Evolutionary conservation across 2,113 vertebrate genomes (phyloP), one percentile per base, ranked within the genome.

Genomic region (Tenrec ecaudatus): DNA sequence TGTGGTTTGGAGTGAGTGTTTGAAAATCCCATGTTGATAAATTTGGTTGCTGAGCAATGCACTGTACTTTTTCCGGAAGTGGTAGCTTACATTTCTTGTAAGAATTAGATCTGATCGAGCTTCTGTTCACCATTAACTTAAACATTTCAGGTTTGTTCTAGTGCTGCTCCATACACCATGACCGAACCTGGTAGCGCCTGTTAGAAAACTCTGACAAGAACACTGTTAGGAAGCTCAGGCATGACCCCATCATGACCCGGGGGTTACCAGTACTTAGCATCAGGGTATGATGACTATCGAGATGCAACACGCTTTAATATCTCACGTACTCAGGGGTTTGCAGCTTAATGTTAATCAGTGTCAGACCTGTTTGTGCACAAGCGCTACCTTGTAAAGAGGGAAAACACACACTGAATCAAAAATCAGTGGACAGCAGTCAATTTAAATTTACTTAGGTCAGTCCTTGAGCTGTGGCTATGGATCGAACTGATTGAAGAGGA

Each of bases 371-470:
- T 53, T 38, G 33, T 76, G 47, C 43, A 17, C 43, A 71, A 57
- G 60, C 53, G 22, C 68, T 77, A 80, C 10, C 66, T 85, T 93
- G 79, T 47, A 79, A 89, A 38, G 6, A 76, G 58, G 22, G 87
- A 91, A 91, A 84, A 76, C 7, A 81, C 25, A 68, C 36, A n/a
- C 23, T 84, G 25, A 92, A 85, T 90, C 75, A 89, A 92, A 95
- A 92, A 81, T 27, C 7, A 53, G 38, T 88, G 31, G 78, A 57
- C 27, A 77, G 3, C 82, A 84, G 40, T 12, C 38, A 88, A 79
- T 77, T 86, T 2, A 58, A 53, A 38, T 76, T 62, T 84, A 77
- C 79, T 15, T 23, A 57, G 7, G 16, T 87, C 82, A 75, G 25
- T 47, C 15, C 60, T 82, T 31, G 66, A 23, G n/a, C 68, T 69